A percentile compares a stretch with the other conserved stretches of the same genome.
Evolutionary conservation across 2,113 vertebrate species (phyloP).

Genomic region (Equus przewalskii): DNA sequence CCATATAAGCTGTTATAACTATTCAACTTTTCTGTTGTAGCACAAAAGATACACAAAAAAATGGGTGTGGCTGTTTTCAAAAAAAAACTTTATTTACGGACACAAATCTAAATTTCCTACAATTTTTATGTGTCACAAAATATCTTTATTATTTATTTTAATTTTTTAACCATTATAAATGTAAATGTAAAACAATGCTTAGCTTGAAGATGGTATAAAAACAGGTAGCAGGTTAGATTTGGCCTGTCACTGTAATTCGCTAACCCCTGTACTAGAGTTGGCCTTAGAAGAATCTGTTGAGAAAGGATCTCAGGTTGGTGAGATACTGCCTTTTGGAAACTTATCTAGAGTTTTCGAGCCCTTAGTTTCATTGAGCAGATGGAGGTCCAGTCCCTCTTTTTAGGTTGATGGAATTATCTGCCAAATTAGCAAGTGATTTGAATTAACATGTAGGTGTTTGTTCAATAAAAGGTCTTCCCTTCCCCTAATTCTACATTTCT

Average conservation of each 20-base stretch:
- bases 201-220: background rate
- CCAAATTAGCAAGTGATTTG: background rate
- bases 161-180: background rate
- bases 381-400: background rate
- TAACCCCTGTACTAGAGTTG: background rate
- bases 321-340: background rate
- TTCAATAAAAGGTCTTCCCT: background rate
- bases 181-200: background rate
- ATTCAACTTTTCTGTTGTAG: background rate
- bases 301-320: background rate
- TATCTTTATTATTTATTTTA: background rate
- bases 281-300: background rate
- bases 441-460: background rate
- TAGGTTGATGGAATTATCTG: background rate
- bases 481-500: background rate
- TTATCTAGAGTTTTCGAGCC: background rate
- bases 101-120: background rate
- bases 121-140: background rate
- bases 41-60: background rate
- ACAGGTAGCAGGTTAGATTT: background rate
- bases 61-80: rapidly evolving
- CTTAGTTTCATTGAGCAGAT: background rate
- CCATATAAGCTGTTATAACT: background rate
- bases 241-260: background rate
- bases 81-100: background rate